Base-by-base conservation (phyloP, 2,797 vertebrate species). In the Clarias fuscus region DNA sequence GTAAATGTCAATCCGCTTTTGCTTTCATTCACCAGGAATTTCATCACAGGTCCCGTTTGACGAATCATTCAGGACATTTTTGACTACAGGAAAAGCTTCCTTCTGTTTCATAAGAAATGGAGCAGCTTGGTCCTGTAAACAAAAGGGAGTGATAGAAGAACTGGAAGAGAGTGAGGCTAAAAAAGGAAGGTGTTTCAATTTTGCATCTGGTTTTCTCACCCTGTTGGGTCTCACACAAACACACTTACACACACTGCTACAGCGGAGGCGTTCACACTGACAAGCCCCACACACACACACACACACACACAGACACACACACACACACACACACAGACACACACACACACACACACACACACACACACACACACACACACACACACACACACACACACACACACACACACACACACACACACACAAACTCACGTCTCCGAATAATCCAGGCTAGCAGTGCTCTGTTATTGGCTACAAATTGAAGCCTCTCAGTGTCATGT, bases 401-500 rank as follows among this genome's bases (percentile, higher is more conserved):
- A 33, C 33, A 37, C 37, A 37, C 37, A 37, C 37, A 37, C 37
- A 37, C 37, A 37, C 37, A 37, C 37, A 37, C 37, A 30, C 53
- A 17, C 85, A 73, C 59, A 56, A 77, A 73, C 59, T 70, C 84
- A 73, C 70, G n/a, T 78, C 86, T 89, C 80, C 84, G 79, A 86
- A 82, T 88, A 89, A 87, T 90, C 83, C 85, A 85, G 18, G 37
- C 77, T 82, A 84, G 86, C 89, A 86, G 84, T 53, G 79, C 61
- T 68, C 62, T 67, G 72, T 85, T 88, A 86, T 86, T 90, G 87
- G 83, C 84, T 88, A 87, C 87, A 90, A 88, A 90, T 90, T 88
- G 88, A 88, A 89, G 89, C 84, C 86, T 72, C 88, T 86, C 78
- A 43, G 75, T 83, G 61, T 64, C 64, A 27, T 6, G 61, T 64